Base-by-base conservation (phyloP, 1,140 invertebrate genomes). In the Brachionus plicatilis region DNA sequence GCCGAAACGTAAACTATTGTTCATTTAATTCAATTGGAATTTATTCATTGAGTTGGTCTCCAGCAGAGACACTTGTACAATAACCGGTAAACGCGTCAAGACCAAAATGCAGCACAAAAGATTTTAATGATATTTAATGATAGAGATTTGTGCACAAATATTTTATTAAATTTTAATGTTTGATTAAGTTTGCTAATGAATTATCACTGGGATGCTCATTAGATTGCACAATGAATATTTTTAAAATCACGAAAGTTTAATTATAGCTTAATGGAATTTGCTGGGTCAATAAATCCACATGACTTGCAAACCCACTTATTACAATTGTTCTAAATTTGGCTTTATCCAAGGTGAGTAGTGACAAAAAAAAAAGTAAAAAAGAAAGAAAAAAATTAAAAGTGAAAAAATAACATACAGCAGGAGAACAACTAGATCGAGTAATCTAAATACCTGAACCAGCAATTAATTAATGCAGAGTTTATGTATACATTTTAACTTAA, bases 201-300 rank as follows among this genome's bases (percentile, higher is more conserved):
- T 68, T 68, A 68, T 68, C 66, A 68, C 66, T 41, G 33, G 66
- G 66, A 41, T 12, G 27, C 27, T 68, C 33, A 41, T 68, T 68
- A 60, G 53, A 60, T 60, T 60, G 33, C 66, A 68, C 66, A 68
- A 68, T 29, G 66, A 68, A 60, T 24, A 60, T 20, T 60, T 60
- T 60, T 60, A 60, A 60, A 68, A 68, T 68, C 66, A 68, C 66
- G 66, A 68, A 68, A 33, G 27, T 14, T 33, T 68, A 68, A 68
- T 68, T 68, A 68, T 68, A 68, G 33, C 27, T 29, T 68, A 68
- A 68, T 68, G 12, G 27, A 68, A 68, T 33, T 68, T 68, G 33
- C 66, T 68, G 66, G 66, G 66, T 68, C 66, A 68, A 68, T 68
- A 68, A 68, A 68, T 68, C 66, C 66, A 68, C 66, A 68, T 68